Percentiles rank a stretch among this genome's conserved stretches.
Evolutionary conservation across 2,888 invertebrate species (phyloP).

Genomic region (Blastobasis adustella): DNA sequence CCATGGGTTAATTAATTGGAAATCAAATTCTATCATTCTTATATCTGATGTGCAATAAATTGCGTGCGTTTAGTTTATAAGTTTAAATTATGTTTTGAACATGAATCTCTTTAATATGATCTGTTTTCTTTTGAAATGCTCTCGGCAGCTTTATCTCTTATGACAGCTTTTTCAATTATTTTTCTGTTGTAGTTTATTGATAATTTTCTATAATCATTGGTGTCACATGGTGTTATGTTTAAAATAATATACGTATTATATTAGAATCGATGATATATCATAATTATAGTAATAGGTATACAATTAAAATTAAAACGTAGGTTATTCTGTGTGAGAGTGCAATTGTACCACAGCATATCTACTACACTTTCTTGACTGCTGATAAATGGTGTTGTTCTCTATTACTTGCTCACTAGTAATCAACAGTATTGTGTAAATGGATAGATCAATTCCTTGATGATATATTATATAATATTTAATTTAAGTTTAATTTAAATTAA

Average conservation of each 20-base stretch:
- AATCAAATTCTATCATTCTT: no score
- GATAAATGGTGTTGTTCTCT: not conserved
- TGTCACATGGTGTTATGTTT: no score
- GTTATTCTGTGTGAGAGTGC: no score
- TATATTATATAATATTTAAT: constrained; percentile 16
- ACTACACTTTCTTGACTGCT: not conserved
- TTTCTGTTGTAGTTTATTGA: not conserved
- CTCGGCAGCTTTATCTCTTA: not conserved
- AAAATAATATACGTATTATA: no score
- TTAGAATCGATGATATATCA: no score
- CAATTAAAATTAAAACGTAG: no score
- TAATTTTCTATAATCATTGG: no score
- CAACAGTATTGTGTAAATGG: constrained; percentile 56
- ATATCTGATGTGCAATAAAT: no score
- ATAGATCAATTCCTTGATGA: constrained; percentile 47
- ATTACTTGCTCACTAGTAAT: constrained; percentile 42
- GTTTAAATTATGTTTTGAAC: not conserved
- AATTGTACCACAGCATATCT: no score
- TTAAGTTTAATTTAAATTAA: constrained; percentile 11
- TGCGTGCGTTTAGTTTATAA: not conserved
- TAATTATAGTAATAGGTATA: no score
- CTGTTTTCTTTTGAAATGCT: not conserved
- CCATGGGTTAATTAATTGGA: no score
- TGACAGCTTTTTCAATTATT: not conserved
- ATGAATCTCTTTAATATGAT: not conserved